phyloP scores from a whole-genome alignment of 2,113 vertebrate species.

The Haemorhous mexicanus region DNA sequence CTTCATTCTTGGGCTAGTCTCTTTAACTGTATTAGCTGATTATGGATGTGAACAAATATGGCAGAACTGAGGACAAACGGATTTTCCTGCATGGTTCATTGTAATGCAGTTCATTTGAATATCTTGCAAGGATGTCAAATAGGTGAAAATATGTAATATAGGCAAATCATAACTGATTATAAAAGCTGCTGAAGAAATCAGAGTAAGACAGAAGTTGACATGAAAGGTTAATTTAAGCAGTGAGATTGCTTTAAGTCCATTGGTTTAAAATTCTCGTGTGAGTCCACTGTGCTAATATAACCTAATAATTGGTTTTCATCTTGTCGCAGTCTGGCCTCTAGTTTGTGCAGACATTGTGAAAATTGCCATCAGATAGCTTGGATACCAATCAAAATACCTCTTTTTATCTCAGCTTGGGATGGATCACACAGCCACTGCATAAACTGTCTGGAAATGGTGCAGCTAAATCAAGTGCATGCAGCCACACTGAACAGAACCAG shows the following conservation, averaged over 20 bases:
- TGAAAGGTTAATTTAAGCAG: constrained; percentile 37
- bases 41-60: background rate
- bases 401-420: background rate
- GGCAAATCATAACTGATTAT: constrained; percentile 29
- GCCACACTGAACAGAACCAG: background rate
- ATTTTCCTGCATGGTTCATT: background rate
- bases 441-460: background rate
- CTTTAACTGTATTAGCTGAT: background rate
- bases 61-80: background rate
- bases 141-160: constrained; percentile 22
- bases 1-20: background rate
- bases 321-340: background rate
- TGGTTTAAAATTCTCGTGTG: background rate
- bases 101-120: constrained; percentile 3
- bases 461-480: background rate
- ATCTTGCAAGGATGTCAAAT: background rate
- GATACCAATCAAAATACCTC: background rate
- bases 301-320: background rate
- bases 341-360: background rate
- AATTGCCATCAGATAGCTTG: background rate
- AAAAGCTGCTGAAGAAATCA: constrained; percentile 10
- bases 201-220: background rate
- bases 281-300: background rate
- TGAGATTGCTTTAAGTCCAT: background rate
- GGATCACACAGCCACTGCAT: background rate